Evolutionary conservation across 1,140 invertebrate genomes (phyloP), one percentile per base, ranked within the genome.

Genomic region (Vollenhovia emeryi): DNA sequence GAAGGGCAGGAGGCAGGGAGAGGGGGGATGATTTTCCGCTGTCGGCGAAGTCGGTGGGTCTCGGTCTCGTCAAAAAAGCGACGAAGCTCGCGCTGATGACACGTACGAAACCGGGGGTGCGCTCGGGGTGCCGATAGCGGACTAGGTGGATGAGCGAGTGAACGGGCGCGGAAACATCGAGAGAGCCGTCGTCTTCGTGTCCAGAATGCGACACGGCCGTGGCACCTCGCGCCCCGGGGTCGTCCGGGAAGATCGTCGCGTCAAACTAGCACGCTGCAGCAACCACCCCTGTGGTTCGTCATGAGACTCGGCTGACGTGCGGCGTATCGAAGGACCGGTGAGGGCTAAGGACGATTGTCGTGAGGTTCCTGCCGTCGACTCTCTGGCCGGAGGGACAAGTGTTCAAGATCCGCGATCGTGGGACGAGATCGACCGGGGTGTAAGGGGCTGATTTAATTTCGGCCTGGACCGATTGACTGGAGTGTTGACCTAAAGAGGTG

Each of bases 1-100:
- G 45, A 13, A 43, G 18, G 60, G 7, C 4, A 30, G 13, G 7
- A 27, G 40, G 18, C 21, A 8, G 24, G 52, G 18, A 40, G 59
- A 27, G 52, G 89, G 86, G 86, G 85, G 60, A 76, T 78, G 87
- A 89, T 91, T 89, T 91, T 91, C n/a, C 84, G 69, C 86, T 88
- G 85, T 91, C 87, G 88, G 78, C 80, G 73, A 73, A 82, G 76
- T 80, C 86, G 45, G 73, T 78, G 73, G 33, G n/a, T n/a, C n/a
- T 36, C 3, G 75, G 52, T 71, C 45, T 24, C 68, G 83, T 90
- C 88, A 89, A 90, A 90, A 90, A 90, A 90, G 88, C 71, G 62
- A 50, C 43, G 45, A 88, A 90, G 66, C 62, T 85, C 74, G 78
- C 59, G 52, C 64, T 30, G 89, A 43, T 66, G 76, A 88, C 76